phyloP scores from a whole-genome alignment of 2,888 invertebrate species.

The Megaustenia siamemsis region DNA sequence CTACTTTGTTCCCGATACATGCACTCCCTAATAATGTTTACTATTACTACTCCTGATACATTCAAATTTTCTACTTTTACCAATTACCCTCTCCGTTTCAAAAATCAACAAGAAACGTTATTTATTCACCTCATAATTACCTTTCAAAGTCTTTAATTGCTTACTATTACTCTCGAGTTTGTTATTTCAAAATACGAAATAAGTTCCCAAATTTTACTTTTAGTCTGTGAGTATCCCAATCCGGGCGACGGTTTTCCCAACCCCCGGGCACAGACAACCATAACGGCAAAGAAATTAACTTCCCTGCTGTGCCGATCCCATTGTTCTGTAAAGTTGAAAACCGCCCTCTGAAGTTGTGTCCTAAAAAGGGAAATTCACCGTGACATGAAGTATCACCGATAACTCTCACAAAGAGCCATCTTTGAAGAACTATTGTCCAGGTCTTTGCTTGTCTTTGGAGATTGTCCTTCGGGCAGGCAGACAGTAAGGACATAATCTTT shows the following conservation, averaged over 20 bases:
- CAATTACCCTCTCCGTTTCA: too few species aligned
- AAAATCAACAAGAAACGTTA: too few species aligned
- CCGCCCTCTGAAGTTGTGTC: slow-evolving; percentile 23
- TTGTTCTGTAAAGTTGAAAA: not conserved
- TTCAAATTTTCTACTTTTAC: too few species aligned
- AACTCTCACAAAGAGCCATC: slow-evolving; percentile 33
- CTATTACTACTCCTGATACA: too few species aligned
- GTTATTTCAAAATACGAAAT: too few species aligned
- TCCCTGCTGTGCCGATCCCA: slow-evolving; percentile 34
- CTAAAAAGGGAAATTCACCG: not conserved
- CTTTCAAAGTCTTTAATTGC: not conserved
- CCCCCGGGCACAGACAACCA: slow-evolving; percentile 28
- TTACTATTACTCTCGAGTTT: too few species aligned
- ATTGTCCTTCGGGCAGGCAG: not conserved
- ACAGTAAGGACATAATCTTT: not conserved
- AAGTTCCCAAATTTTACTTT: too few species aligned
- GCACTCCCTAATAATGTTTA: too few species aligned
- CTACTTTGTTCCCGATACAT: too few species aligned
- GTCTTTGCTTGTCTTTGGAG: slow-evolving; percentile 27
- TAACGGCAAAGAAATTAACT: not conserved
- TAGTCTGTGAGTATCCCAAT: not conserved
- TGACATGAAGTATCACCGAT: slow-evolving; percentile 32
- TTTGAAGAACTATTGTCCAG: not conserved
- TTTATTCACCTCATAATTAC: too few species aligned
- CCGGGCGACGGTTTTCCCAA: not conserved